These are phyloP conservation scores for Aphidius gifuensis DNA, from an alignment of 1,140 invertebrate species.

Conservation along the genomic window DNA sequence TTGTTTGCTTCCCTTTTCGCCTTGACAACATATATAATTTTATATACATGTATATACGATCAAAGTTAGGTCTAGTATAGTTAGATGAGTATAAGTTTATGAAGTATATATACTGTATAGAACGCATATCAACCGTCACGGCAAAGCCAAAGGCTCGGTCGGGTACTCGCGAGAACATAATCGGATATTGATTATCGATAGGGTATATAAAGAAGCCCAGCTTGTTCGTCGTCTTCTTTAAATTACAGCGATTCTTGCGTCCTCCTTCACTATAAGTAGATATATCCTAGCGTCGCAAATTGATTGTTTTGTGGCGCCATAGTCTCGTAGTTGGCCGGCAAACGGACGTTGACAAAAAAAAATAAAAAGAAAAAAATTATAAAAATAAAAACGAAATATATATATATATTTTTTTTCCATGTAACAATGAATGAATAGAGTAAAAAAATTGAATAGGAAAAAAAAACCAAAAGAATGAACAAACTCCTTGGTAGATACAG, in stretches of 20 bases:
- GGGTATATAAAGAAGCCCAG: not conserved
- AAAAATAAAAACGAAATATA: conserved; percentile 10
- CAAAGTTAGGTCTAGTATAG: not conserved
- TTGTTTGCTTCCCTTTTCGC: too few relatives aligned
- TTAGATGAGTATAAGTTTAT: not conserved
- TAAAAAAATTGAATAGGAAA: not conserved
- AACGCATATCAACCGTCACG: conserved; percentile 11
- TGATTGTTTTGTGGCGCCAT: conserved; percentile 27
- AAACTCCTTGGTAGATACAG: too few relatives aligned
- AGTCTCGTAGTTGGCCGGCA: not conserved
- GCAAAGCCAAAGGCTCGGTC: conserved; percentile 22
- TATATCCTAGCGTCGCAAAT: conserved; percentile 25
- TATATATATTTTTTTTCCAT: not conserved
- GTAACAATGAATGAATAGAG: not conserved
- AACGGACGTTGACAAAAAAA: not conserved
- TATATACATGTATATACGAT: not conserved
- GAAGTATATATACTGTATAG: not conserved
- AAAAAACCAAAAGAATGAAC: not conserved
- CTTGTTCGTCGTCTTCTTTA: conserved; percentile 21
- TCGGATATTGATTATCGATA: conserved; percentile 28
- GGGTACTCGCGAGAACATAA: conserved; percentile 19
- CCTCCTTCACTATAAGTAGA: conserved; percentile 24
- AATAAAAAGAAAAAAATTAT: conserved; percentile 8
- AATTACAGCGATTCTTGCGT: conserved; percentile 22
- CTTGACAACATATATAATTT: too few relatives aligned